A percentile compares a stretch with the other conserved stretches of the same genome.
Evolutionary conservation across 2,888 invertebrate genomes (phyloP).

Genomic region (Allacma fusca): DNA sequence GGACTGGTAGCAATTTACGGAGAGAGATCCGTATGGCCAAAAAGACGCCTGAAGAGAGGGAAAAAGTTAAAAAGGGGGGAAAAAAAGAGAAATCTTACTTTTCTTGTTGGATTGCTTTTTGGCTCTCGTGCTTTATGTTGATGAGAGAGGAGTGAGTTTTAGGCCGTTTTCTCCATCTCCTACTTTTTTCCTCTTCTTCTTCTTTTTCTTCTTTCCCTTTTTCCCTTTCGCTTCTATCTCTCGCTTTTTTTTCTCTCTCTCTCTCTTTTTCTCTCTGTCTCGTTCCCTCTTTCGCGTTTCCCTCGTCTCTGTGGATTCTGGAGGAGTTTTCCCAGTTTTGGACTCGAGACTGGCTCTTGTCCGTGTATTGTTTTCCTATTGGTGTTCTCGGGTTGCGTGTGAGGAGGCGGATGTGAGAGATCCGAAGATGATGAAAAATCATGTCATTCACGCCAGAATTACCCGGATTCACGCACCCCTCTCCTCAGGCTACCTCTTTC

Average conservation of each 20-base stretch:
- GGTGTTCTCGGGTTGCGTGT: constrained; percentile 24
- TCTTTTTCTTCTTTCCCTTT: neutral
- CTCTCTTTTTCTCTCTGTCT: neutral
- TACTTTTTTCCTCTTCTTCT: constrained; percentile 10
- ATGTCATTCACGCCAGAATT: constrained; percentile 48
- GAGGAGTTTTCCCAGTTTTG: constrained; percentile 7
- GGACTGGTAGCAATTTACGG: too few relatives aligned
- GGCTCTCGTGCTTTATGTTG: too few relatives aligned
- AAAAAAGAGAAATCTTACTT: too few relatives aligned
- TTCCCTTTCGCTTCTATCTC: neutral
- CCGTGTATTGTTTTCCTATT: neutral
- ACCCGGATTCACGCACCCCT: constrained; percentile 43
- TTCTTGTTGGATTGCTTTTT: too few relatives aligned
- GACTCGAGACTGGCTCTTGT: neutral
- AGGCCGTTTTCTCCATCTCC: too few relatives aligned
- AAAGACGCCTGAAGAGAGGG: too few relatives aligned
- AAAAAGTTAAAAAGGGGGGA: too few relatives aligned
- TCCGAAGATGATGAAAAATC: constrained; percentile 45
- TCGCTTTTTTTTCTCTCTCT: neutral
- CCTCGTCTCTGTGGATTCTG: neutral
- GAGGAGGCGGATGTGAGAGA: constrained; percentile 23
- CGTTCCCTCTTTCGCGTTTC: neutral
- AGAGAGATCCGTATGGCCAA: too few relatives aligned
- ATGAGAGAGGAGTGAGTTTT: too few relatives aligned
- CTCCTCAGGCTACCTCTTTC: constrained; percentile 22